A percentile compares a stretch with the other conserved stretches of the same genome.
Evolutionary conservation across 2,888 invertebrate genomes (phyloP).

Genomic region (Dioctria rufipes): DNA sequence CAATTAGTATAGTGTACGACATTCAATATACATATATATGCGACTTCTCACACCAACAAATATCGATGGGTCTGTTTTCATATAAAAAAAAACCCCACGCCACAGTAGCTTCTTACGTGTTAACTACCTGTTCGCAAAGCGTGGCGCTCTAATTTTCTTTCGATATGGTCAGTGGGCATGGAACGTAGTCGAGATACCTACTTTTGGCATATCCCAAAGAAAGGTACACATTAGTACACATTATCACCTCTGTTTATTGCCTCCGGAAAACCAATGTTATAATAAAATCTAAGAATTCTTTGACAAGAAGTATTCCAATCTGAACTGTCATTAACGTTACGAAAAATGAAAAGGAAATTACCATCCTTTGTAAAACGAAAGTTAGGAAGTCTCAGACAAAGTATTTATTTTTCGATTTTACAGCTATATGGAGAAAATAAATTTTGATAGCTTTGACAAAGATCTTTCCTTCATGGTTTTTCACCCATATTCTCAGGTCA

Average conservation of each 20-base stretch:
- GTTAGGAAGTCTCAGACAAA: neutral
- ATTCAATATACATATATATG: no score
- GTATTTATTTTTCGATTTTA: neutral
- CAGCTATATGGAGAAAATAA: neutral
- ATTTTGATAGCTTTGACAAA: neutral
- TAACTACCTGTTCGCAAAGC: slow-evolving; percentile 12
- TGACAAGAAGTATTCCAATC: slow-evolving; percentile 1
- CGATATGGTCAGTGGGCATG: slow-evolving; percentile 24
- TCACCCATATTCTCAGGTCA: no score
- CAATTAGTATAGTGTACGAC: slow-evolving; percentile 8
- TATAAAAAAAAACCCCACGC: slow-evolving; percentile 15
- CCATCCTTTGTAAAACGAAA: neutral
- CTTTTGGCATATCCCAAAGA: slow-evolving; percentile 16
- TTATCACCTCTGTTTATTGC: slow-evolving; percentile 45
- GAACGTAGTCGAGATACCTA: slow-evolving; percentile 11
- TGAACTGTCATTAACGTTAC: slow-evolving; percentile 21
- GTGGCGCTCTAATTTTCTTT: slow-evolving; percentile 23
- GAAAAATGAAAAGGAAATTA: slow-evolving; percentile 9
- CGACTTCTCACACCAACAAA: neutral
- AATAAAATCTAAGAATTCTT: slow-evolving; percentile 25
- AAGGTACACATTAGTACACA: slow-evolving; percentile 49
- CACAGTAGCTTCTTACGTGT: slow-evolving; percentile 26
- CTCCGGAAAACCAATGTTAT: neutral
- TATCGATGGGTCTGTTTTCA: slow-evolving; percentile 18
- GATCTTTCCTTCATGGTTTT: no score